Base-by-base conservation (phyloP, 2,888 invertebrate genomes). In the Drepana falcataria region DNA sequence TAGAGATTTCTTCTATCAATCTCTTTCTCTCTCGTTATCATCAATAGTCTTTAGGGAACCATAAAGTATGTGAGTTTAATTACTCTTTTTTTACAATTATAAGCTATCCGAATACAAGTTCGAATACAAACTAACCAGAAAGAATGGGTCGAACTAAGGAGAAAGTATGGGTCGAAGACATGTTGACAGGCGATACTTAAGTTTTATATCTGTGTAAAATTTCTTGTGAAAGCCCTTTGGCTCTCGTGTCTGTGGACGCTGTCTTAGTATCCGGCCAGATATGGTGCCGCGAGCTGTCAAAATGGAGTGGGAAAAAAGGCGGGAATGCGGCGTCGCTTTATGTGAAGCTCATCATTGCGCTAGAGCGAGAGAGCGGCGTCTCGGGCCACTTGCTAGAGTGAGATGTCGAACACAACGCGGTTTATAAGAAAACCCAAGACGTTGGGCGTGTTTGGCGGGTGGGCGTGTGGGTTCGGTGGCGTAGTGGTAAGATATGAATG, bases 291-390 rank as follows among this genome's bases (percentile, higher is more conserved):
- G 91, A 90, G 85, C 90, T 90, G 91, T 91, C 90, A 90, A 90
- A 90, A 89, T 90, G 91, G 91, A 91, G 90, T 89, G 90, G 91
- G 91, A 91, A 91, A 91, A 91, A 91, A 91, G 91, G 91, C 91
- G 91, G 91, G 91, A 91, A 91, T 91, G 91, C 83, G 91, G 91
- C 90, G 73, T 83, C 88, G 83, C 86, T 91, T 91, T 91, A 91
- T 91, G 89, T 87, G 91, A 85, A 81, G 85, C 91, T 91, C 91
- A 87, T 91, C 89, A 91, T 91, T 86, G 88, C 87, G 89, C 61
- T 59, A 78, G 83, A 87, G 69, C 66, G 84, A 81, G 86, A 84
- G 69, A 64, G 60, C 55, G 59, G 61, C 64, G 63, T 66, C 66
- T 60, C 44, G 55, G 48, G 49, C 61, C 61, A 55, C 55, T 64